A percentile compares a stretch with the other conserved stretches of the same genome.
phyloP scores from a whole-genome alignment of 2,797 vertebrate species.

The Melanotaenia pygmaea region DNA sequence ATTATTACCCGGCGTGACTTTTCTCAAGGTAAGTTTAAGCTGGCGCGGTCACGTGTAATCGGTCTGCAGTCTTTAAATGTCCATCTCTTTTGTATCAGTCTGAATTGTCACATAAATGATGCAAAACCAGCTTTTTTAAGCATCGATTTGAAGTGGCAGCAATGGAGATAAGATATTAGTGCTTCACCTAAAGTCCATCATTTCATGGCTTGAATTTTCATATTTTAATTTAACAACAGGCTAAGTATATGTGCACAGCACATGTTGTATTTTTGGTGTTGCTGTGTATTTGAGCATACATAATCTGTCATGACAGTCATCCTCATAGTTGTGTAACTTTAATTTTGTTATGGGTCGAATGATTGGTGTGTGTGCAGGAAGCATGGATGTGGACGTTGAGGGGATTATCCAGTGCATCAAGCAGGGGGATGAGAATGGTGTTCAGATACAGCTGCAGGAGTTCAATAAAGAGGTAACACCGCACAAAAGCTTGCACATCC shows the following conservation, averaged over 20 bases:
- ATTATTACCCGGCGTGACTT: constrained; percentile 19
- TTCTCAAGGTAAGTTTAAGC: constrained; percentile 46
- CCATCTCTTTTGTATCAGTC: neutral
- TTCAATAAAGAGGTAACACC: constrained; percentile 81
- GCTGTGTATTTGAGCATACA: neutral
- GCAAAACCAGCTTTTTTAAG: constrained; percentile 3
- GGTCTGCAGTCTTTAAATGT: neutral
- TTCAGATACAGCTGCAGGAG: constrained; percentile 74
- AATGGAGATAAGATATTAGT: neutral
- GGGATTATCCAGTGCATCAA: constrained; percentile 81
- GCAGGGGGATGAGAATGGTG: constrained; percentile 73
- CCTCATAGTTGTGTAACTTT: constrained; percentile 52
- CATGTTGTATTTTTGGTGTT: constrained; percentile 4
- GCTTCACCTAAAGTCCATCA: neutral
- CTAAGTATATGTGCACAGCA: too few relatives aligned
- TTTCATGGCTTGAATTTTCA: neutral
- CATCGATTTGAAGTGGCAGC: neutral
- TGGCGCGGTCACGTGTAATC: neutral
- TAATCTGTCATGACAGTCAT: constrained; percentile 9
- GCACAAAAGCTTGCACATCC: neutral
- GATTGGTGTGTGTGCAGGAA: constrained; percentile 35
- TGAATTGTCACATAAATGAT: neutral
- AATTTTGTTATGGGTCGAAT: constrained; percentile 49
- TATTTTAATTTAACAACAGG: neutral
- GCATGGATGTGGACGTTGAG: constrained; percentile 79